Conservation (phyloP, 2,888 invertebrate species). For the Hirtodrosophila trivittata region DNA sequence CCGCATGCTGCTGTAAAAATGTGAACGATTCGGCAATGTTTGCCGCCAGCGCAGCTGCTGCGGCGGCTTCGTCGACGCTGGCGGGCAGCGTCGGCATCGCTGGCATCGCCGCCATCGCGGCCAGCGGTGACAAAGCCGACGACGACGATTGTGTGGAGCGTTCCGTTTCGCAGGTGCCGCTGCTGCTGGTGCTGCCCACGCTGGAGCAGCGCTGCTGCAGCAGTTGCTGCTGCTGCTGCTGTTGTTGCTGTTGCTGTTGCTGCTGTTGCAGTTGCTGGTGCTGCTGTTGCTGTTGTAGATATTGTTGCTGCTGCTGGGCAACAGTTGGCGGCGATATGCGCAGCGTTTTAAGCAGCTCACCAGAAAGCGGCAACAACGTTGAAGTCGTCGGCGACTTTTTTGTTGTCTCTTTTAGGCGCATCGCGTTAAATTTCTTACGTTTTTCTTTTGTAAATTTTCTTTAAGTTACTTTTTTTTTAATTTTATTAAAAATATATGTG, state of each 20-base stretch:
- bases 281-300: slow-evolving; percentile 67
- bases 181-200: slow-evolving; percentile 82
- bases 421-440: slow-evolving; percentile 30
- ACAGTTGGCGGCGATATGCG: slow-evolving; percentile 62
- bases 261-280: slow-evolving; percentile 66
- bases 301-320: slow-evolving; percentile 48
- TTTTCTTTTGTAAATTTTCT: slow-evolving; percentile 19
- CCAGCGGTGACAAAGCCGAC: slow-evolving; percentile 63
- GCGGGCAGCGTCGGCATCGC: slow-evolving; percentile 31
- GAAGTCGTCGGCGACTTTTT: slow-evolving; percentile 51
- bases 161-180: slow-evolving; percentile 81
- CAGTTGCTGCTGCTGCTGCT: slow-evolving; percentile 48
- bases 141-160: slow-evolving; percentile 72
- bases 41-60: slow-evolving; percentile 79
- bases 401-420: slow-evolving; percentile 74
- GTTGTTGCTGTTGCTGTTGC: slow-evolving; percentile 61
- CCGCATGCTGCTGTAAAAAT: slow-evolving; percentile 83
- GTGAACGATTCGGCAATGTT: slow-evolving; percentile 84
- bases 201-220: slow-evolving; percentile 80
- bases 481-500: slow-evolving; percentile 43
- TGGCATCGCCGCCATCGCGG: slow-evolving; percentile 80
- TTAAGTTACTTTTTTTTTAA: slow-evolving; percentile 20
- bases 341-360: slow-evolving; percentile 60
- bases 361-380: slow-evolving; percentile 49
- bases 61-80: slow-evolving; percentile 60